Percentiles rank a stretch among this genome's conserved stretches.
Evolutionary conservation across 2,888 invertebrate genomes (phyloP).

Genomic region (Tinea trinotella): DNA sequence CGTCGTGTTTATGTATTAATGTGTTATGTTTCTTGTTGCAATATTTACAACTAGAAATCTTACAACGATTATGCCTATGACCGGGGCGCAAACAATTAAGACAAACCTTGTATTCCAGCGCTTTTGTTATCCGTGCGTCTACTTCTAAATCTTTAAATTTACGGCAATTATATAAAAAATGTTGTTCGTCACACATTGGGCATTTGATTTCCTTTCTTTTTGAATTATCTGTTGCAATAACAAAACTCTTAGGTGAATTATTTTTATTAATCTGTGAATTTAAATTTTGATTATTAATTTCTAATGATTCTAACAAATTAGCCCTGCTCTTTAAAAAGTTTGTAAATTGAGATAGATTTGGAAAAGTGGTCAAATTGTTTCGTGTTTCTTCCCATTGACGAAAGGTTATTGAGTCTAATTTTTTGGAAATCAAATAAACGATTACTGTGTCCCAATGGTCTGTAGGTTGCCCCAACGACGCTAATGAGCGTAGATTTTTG

Average conservation of each 20-base stretch:
- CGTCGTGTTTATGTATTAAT: not conserved
- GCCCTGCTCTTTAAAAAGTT: not conserved
- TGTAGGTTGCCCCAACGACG: slow-evolving; percentile 24
- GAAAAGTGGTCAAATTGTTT: not conserved
- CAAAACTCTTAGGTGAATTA: not conserved
- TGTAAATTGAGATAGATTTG: not conserved
- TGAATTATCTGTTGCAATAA: not conserved
- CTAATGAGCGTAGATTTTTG: slow-evolving; percentile 29
- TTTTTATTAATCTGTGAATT: not conserved
- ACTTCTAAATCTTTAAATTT: slow-evolving; percentile 20
- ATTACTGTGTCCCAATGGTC: slow-evolving; percentile 26
- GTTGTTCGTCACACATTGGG: not conserved
- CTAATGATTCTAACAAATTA: slow-evolving; percentile 7
- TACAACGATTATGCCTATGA: slow-evolving; percentile 22
- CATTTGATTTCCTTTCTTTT: not conserved
- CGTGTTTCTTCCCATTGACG: not conserved
- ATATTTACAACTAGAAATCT: slow-evolving; percentile 24
- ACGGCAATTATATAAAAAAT: slow-evolving; percentile 21
- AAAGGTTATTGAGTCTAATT: slow-evolving; percentile 23
- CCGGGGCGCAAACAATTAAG: slow-evolving; percentile 20
- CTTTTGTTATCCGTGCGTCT: slow-evolving; percentile 18
- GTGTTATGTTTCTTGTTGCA: slow-evolving; percentile 22
- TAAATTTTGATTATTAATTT: not conserved
- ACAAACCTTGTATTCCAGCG: slow-evolving; percentile 21
- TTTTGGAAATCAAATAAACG: slow-evolving; percentile 23